Percentiles rank a stretch among this genome's conserved stretches.
These are phyloP conservation scores for Pygocentrus nattereri DNA, from an alignment of 2,797 vertebrate genomes.

Conservation along the genomic window DNA sequence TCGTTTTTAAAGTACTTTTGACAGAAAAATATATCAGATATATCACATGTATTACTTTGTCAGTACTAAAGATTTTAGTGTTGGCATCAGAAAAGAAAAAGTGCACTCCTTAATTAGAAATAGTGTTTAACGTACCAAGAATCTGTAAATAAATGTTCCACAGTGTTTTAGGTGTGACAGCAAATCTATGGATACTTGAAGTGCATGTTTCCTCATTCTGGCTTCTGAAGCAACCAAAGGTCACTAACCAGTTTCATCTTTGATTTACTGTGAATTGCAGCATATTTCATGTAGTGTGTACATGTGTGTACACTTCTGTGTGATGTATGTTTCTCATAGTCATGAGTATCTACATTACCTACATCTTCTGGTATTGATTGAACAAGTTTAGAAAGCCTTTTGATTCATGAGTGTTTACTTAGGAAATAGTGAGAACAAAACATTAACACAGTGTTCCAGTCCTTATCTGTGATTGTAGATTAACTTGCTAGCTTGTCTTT, in stretches of 20 bases:
- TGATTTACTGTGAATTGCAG: conserved; percentile 11
- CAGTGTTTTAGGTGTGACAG: neutral
- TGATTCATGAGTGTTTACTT: conserved; percentile 8
- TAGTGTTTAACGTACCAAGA: neutral
- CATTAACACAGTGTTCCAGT: neutral
- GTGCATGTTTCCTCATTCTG: neutral
- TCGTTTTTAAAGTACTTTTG: no score
- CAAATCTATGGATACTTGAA: conserved; percentile 7
- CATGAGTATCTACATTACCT: neutral
- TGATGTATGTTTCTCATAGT: neutral
- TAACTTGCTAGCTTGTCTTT: neutral
- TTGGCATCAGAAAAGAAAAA: neutral
- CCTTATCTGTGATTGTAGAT: conserved; percentile 29
- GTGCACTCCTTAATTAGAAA: no score
- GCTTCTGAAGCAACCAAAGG: conserved; percentile 11
- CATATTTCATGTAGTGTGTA: neutral
- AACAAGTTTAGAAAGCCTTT: conserved; percentile 2
- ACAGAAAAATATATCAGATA: no score
- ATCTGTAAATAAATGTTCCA: neutral
- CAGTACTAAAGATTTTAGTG: no score
- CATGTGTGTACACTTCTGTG: neutral
- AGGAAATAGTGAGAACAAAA: conserved; percentile 12
- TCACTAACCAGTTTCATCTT: neutral
- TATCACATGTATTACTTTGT: no score
- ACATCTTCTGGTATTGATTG: neutral